Percentiles rank a stretch among this genome's conserved stretches.
phyloP scores from a whole-genome alignment of 2,797 vertebrate species.

The Hafferia zeledoni region DNA sequence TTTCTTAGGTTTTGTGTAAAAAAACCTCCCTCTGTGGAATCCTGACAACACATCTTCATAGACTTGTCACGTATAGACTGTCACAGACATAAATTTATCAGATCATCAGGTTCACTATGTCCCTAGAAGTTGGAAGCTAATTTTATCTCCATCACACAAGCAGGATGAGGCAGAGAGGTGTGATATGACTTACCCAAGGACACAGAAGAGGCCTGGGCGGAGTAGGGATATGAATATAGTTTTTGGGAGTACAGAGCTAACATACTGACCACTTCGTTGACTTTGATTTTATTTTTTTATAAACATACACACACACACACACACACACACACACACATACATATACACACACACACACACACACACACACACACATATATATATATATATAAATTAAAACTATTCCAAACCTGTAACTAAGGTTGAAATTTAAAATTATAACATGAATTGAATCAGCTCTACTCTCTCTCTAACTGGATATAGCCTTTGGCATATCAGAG shows the following conservation, averaged over 20 bases:
- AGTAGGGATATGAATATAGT: neutral
- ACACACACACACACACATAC: no score
- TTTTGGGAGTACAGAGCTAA: neutral
- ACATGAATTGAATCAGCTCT: neutral
- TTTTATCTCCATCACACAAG: neutral
- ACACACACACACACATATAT: no score
- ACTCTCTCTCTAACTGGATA: neutral
- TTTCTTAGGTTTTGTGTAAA: neutral
- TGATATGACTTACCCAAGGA: neutral
- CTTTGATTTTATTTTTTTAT: neutral
- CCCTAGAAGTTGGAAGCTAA: neutral
- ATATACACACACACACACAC: no score
- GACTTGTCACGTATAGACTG: no score
- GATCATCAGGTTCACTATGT: rapidly evolving
- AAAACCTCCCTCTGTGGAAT: neutral
- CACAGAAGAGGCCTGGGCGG: neutral
- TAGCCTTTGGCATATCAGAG: neutral
- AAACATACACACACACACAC: no score
- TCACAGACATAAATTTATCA: neutral
- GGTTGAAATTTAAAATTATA: neutral
- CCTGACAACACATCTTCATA: neutral
- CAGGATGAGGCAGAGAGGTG: neutral
- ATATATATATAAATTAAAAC: neutral
- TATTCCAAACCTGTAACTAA: neutral
- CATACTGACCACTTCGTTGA: neutral